Percentiles rank a stretch among this genome's conserved stretches.
phyloP scores from a whole-genome alignment of 2,113 vertebrate genomes.

The Saimiri boliviensis region DNA sequence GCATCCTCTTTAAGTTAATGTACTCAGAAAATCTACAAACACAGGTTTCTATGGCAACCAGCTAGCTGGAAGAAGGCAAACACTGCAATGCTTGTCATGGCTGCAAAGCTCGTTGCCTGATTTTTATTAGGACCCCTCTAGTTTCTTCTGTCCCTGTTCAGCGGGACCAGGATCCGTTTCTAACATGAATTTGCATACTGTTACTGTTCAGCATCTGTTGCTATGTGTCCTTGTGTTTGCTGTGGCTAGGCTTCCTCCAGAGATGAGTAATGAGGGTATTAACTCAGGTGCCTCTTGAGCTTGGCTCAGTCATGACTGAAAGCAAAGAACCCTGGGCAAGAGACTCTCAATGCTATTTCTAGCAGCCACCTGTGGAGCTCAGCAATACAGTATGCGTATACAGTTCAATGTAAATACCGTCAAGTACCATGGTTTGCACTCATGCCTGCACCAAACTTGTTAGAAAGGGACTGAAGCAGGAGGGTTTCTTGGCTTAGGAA shows the following conservation, averaged over 20 bases:
- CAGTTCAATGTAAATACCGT: neutral
- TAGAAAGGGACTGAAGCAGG: neutral
- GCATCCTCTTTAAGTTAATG: slow-evolving; percentile 57
- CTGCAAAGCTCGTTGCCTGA: slow-evolving; percentile 26
- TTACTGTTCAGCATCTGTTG: slow-evolving; percentile 45
- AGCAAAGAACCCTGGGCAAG: neutral
- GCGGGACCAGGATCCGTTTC: slow-evolving; percentile 34
- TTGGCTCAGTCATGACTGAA: neutral
- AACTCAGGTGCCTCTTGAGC: slow-evolving; percentile 24
- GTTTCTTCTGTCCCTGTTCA: slow-evolving; percentile 30
- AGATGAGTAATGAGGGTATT: neutral
- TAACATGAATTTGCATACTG: slow-evolving; percentile 54
- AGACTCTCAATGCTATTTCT: neutral
- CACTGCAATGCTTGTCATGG: slow-evolving; percentile 17
- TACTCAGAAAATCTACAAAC: slow-evolving; percentile 42
- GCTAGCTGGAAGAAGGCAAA: slow-evolving; percentile 54
- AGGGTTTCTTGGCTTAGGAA: neutral
- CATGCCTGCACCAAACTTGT: neutral
- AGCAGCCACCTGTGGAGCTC: neutral
- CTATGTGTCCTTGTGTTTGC: neutral
- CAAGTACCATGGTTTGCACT: neutral
- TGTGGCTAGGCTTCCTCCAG: slow-evolving; percentile 53
- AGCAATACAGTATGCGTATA: neutral
- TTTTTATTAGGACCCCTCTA: slow-evolving; percentile 55
- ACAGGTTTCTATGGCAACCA: slow-evolving; percentile 75